Evolutionary conservation across 2,113 vertebrate genomes (phyloP), one percentile per base, ranked within the genome.

Genomic region (Atherinomorus stipes): DNA sequence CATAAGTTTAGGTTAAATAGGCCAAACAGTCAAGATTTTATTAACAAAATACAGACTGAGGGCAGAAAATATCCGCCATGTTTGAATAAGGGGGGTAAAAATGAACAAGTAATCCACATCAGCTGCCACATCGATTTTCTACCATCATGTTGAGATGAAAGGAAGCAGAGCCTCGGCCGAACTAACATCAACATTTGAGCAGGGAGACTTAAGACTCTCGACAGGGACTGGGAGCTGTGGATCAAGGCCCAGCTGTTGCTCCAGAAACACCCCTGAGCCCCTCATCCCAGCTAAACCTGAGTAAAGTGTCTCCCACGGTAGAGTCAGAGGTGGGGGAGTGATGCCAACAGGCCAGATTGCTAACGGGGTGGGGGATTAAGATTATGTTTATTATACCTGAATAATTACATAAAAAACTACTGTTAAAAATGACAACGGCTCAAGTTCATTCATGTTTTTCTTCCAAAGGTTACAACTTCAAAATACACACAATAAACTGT

Each of bases 211-310:
- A 28, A 60, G 40, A 71, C 73, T 28, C 65, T 22, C 1, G 13
- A 45, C 63, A 25, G 23, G 64, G 71, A 61, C 72, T 22, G 44
- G 69, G 75, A 67, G 71, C 60, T 47, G 69, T 19, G 83, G 81
- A 80, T 72, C 78, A 60, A 25, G 69, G 63, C 12, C 76, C 84
- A 84, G 81, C 78, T 85, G 81, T 62, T 76, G 45, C 62, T 71
- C 58, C 83, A 63, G 26, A 25, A 15, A 63, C 53, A 65, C 53
- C 73, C 23, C 62, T 12, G 60, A 63, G 71, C 64, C 51, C 26
- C 73, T 59, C 74, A 18, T 34, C 64, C 66, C 64, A 2, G 68
- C 61, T 67, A 4, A 79, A 76, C 60, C 67, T 40, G 60, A 59
- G 38, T 15, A 76, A 78, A 78, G 15, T 9, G 31, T 61, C 45